These are phyloP conservation scores for Chrysocyon brachyurus DNA, from an alignment of 2,797 vertebrate genomes.

Conservation along the genomic window DNA sequence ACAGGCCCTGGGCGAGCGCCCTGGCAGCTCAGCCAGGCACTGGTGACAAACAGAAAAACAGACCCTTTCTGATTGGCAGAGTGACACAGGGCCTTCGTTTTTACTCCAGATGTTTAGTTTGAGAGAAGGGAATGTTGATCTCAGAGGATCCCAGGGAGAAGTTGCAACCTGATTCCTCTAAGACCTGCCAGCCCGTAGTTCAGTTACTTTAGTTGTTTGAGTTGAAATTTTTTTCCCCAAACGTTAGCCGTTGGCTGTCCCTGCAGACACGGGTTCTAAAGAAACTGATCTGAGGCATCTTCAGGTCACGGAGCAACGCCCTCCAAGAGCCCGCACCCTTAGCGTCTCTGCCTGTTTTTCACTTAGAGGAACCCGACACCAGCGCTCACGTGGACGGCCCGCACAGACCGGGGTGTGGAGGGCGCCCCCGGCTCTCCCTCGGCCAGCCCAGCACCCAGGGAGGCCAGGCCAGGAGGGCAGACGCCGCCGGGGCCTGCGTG, in stretches of 20 bases:
- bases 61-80: slow-evolving; percentile 73
- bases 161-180: slow-evolving; percentile 30
- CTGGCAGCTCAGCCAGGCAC: not conserved
- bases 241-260: slow-evolving; percentile 84
- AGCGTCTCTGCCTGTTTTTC: slow-evolving; percentile 42
- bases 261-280: slow-evolving; percentile 81
- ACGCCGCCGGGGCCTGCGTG: not conserved
- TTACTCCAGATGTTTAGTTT: slow-evolving; percentile 60
- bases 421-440: not conserved
- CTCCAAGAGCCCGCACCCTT: slow-evolving; percentile 73
- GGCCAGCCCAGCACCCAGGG: not conserved
- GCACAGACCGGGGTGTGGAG: slow-evolving; percentile 61
- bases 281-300: slow-evolving; percentile 76
- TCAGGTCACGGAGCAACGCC: slow-evolving; percentile 71
- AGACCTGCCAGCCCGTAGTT: slow-evolving; percentile 35
- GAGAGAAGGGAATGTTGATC: slow-evolving; percentile 9
- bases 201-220: slow-evolving; percentile 73
- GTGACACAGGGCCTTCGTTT: slow-evolving; percentile 41
- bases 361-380: slow-evolving; percentile 66
- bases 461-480: not conserved
- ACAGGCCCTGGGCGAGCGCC: not conserved
- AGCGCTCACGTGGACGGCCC: slow-evolving; percentile 68
- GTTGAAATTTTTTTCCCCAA: slow-evolving; percentile 78
- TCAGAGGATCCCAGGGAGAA: not conserved
- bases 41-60: not conserved